A percentile compares a stretch with the other conserved stretches of the same genome.
These are phyloP conservation scores for Cerastis leucographa DNA, from an alignment of 2,888 invertebrate species.

Conservation along the genomic window DNA sequence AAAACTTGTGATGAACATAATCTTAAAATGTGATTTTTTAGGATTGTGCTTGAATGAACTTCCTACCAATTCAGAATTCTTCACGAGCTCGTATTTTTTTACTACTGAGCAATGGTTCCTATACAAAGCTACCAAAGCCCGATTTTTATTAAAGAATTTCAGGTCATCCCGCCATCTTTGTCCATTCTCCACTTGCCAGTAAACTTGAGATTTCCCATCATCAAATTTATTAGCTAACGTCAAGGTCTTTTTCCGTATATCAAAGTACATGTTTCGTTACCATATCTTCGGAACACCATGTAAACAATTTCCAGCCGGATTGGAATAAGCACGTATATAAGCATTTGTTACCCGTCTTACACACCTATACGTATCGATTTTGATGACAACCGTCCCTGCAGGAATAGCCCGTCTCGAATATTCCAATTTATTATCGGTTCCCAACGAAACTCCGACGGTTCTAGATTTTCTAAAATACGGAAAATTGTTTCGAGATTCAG, in stretches of 20 bases:
- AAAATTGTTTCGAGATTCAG: constrained; percentile 30
- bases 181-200: not conserved
- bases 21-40: not conserved
- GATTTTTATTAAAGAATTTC: not conserved
- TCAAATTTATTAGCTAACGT: not conserved
- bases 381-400: constrained; percentile 44
- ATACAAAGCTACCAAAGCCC: not conserved
- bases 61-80: not conserved
- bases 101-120: not conserved
- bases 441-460: constrained; percentile 30
- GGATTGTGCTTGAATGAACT: not conserved
- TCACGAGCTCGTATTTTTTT: not conserved
- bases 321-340: constrained; percentile 23
- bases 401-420: constrained; percentile 49
- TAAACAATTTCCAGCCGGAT: constrained; percentile 21
- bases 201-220: not conserved
- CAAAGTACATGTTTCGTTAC: not conserved
- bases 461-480: constrained; percentile 39
- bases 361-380: constrained; percentile 47
- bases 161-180: not conserved
- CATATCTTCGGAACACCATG: not conserved
- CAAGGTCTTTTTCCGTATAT: not conserved
- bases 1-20: not conserved
- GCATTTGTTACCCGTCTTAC: constrained; percentile 31
- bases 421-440: constrained; percentile 62